Base-by-base conservation (phyloP, 2,888 invertebrate species). In the Cephus pygmeus region DNA sequence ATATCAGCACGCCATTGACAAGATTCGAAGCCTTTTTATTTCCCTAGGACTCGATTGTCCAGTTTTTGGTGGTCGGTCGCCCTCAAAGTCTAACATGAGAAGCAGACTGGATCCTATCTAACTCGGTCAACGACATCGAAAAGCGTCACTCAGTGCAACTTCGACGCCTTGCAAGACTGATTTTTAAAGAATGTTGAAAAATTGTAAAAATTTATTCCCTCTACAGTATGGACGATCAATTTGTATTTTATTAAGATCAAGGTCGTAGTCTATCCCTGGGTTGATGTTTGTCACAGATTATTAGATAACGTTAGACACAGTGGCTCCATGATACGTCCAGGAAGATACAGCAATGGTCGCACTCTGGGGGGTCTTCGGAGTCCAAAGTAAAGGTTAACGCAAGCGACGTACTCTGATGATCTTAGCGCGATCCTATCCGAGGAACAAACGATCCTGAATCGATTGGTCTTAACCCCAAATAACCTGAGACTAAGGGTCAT, bases 371-470 rank as follows among this genome's bases (percentile, higher is more conserved):
- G 40, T 56, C 40, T 56, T 40, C 23, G 40, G 23, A 40, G 40
- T 40, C 40, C 23, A 56, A 56, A 56, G 23, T 56, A 56, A 56
- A 56, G 40, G 40, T 56, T 40, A 40, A 40, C 40, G 15, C 40
- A 56, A 56, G 40, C 6, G 40, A 56, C 40, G 40, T 56, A n/a
- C 34, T 30, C 56, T 15, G 35, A 77, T 31, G 77, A 73, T 33
- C 30, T 71, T 35, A 15, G 34, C 33, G 31, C 75, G 75, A 69
- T 76, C 30, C n/a, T 33, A 34, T 36, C 35, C 69, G 69, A 73
- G 78, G 71, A 78, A 73, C 75, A 76, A 78, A 69, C 78, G 76
- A 76, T 76, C 73, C 33, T 40, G 69, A 73, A 74, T 79, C 79
- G 73, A 74, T 75, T 33, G 76, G 69, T 78, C 78, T 73, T 56